Conservation (phyloP, 2,888 invertebrate species). For the Drosophila vallismaia region DNA sequence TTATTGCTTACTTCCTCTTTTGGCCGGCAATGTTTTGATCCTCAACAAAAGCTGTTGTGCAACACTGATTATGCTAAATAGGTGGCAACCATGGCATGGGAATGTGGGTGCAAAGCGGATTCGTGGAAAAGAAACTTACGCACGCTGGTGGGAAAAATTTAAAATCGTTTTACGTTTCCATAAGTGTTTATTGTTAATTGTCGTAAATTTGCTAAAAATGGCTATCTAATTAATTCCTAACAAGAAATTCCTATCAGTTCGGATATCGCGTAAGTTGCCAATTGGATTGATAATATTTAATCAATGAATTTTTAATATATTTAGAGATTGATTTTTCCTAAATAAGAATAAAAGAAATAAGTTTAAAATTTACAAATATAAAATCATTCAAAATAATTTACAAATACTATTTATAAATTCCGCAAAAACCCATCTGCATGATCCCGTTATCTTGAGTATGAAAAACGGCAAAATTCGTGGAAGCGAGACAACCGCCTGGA, state of each 20-base stretch:
- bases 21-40: slow-evolving; percentile 3
- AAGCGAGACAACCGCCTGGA: background rate
- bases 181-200: slow-evolving; percentile 62
- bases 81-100: slow-evolving; percentile 34
- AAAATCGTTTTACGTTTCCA: slow-evolving; percentile 3
- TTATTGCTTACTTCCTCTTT: slow-evolving; percentile 19
- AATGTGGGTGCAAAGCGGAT: slow-evolving; percentile 31
- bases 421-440: background rate
- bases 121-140: slow-evolving; percentile 24
- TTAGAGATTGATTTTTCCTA: background rate
- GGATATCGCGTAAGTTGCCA: slow-evolving; percentile 27
- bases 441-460: background rate
- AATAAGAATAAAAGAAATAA: background rate
- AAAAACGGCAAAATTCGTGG: background rate
- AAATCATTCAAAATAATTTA: too few species aligned
- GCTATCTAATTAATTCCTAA: background rate
- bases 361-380: too few species aligned
- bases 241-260: background rate
- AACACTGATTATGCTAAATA: slow-evolving; percentile 26
- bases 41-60: background rate
- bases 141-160: slow-evolving; percentile 24
- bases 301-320: background rate
- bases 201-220: slow-evolving; percentile 11
- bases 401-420: too few species aligned
- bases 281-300: background rate